Evolutionary conservation across 2,797 vertebrate species (phyloP), one percentile per base, ranked within the genome.

Genomic region (Eulemur albifrons): DNA sequence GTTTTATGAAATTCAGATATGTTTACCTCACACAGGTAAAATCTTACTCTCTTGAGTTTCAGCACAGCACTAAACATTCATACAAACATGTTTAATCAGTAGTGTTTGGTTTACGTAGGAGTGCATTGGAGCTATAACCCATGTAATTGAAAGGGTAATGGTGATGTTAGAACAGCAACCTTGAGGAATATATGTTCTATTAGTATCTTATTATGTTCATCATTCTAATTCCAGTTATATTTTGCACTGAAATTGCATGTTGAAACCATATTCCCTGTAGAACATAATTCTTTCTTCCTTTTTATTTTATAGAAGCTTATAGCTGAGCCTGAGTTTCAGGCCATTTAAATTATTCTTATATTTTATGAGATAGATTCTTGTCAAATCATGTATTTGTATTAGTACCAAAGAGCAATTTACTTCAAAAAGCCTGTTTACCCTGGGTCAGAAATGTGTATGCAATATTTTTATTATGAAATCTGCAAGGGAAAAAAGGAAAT

Each of bases 301-400:
- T 95, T 86, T 94, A 48, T 79, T 95, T 96, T 85, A 70, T 88
- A 52, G 45, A 92, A 48, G 32, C 54, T 95, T 82, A 92, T 61
- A 82, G 32, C 45, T 79, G 4, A 96, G 30, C 30, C 70, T 20
- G 17, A 91, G 48, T 87, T 65, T 86, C 65, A 93, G 63, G 12
- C 30, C 61, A 82, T 91, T 95, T 94, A 94, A 97, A 95, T 93
- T 92, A 96, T 90, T 65, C 40, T 18, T 96, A 57, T 90, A 96
- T 92, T 95, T 93, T 52, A 94, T 88, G 38, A 88, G 90, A 81
- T 92, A 94, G 91, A 87, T 48, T 82, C 93, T 91, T 89, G 50
- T 89, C 86, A 93, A 95, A 90, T 93, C 35, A 88, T 91, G 35
- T 59, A 76, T 63, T 88, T 97, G 82, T 70, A 94, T 96, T 97